phyloP scores from a whole-genome alignment of 2,888 invertebrate species.

The Tyria jacobaeae region DNA sequence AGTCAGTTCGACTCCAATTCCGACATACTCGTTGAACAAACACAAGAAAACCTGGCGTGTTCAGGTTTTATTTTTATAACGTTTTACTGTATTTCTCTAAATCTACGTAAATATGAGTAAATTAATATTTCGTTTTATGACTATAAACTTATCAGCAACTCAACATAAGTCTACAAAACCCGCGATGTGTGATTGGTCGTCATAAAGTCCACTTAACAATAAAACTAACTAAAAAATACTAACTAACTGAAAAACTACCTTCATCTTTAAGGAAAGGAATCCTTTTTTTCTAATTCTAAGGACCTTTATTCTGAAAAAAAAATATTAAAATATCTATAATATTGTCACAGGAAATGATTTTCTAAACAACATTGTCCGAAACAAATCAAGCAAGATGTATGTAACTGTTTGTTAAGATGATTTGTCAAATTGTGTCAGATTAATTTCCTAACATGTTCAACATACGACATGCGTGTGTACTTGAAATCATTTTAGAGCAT shows the following conservation, averaged over 20 bases:
- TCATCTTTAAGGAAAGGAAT: slow-evolving; percentile 5
- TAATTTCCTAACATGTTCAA: neutral
- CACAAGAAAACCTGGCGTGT: too few relatives aligned
- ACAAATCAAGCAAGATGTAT: neutral
- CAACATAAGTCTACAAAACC: neutral
- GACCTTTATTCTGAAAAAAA: neutral
- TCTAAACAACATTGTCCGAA: neutral
- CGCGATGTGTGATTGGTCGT: neutral
- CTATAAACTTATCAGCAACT: neutral
- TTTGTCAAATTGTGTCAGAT: neutral
- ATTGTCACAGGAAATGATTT: neutral
- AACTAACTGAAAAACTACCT: neutral
- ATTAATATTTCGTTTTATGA: too few relatives aligned
- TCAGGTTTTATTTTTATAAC: too few relatives aligned
- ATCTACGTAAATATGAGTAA: too few relatives aligned
- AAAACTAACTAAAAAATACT: neutral
- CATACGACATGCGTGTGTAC: neutral
- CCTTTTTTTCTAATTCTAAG: neutral
- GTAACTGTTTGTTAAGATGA: neutral
- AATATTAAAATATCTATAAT: neutral
- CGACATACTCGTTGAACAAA: too few relatives aligned
- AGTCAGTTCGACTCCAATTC: too few relatives aligned
- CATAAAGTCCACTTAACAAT: neutral
- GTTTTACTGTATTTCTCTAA: too few relatives aligned
- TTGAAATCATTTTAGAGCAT: too few relatives aligned